Evolutionary conservation across 2,113 vertebrate species (phyloP), one percentile per base, ranked within the genome.

Genomic region (Centropristis striata): DNA sequence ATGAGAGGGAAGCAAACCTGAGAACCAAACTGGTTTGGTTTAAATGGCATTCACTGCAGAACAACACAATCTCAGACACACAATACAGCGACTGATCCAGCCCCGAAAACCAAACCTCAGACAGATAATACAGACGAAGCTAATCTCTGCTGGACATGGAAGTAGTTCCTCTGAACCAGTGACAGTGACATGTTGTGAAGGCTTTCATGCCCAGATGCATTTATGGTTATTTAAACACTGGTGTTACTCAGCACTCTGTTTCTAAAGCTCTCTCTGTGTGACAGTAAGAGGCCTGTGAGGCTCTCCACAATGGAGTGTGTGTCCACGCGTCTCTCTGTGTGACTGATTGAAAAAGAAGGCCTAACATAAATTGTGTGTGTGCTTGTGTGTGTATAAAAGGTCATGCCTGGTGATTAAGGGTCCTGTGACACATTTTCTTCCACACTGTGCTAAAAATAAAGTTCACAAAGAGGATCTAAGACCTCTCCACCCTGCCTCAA

Each of bases 161-260:
- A 36, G 37, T 12, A 5, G 44, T 55, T 75, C 63, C 65, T 90
- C 68, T 78, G 44, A 79, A 47, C 41, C 15, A 25, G 46, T 44
- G 69, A 81, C 71, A 81, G 78, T 47, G 86, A 78, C 71, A 72
- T 71, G 81, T 79, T 84, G 71, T 69, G 71, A 89, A 63, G 54
- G 78, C 51, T 80, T 88, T 75, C 57, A 81, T 57, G 39, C 53
- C 65, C 86, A 90, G 71, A 88, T 90, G 86, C 75, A 81, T 77
- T 85, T 81, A 39, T 73, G 69, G 46, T 75, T 63, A 61, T 71
- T 86, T 64, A 84, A 91, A 92, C 92, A 88, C 84, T 88, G 70
- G 72, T 60, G 88, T 90, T 88, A 90, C 80, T 91, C 88, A 92
- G 85, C 88, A 84, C 81, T 80, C 81, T 61, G 55, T 78, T 67